Evolutionary conservation across 2,797 vertebrate genomes (phyloP), one percentile per base, ranked within the genome.

Genomic region (Monodelphis domestica): DNA sequence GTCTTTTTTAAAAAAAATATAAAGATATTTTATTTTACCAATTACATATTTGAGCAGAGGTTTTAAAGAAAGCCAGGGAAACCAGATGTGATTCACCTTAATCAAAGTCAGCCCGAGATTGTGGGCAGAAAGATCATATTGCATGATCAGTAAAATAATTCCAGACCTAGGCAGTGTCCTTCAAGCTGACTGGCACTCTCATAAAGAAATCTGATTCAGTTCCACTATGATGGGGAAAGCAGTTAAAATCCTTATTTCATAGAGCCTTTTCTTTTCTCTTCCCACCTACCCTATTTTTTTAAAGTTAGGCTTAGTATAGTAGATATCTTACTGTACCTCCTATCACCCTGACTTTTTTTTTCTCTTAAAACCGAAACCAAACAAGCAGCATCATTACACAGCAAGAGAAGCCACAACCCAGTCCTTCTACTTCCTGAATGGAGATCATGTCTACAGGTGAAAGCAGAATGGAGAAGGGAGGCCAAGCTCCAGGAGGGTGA

Each of bases 341-440:
- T 38, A 26, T 24, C 29, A 55, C 56, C 28, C 29, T 93, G 70
- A 45, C 63, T 84, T 26, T 50, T 45, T 84, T 84, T 3, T 50
- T 33, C 59, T 87, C 87, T 88, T 94, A 56, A 90, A 92, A 92
- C n/a, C n/a, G n/a, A 70, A 38, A 45, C 7, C 6, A 78, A 78
- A 78, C 38, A 24, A 89, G 53, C 57, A 90, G 38, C 28, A 63
- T 4, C 55, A 6, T 54, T 3, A 78, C 30, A 3, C 0, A 29
- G 54, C 50, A 92, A 28, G 57, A 30, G 54, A 63, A 92, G 84
- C 3, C 87, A 52, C 17, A 29, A 7, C 70, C 28, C 10, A 55
- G 54, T 38, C 50, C 92, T 63, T 89, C 26, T 88, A 90, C 52
- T 11, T 92, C 84, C 30, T 89, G 78, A 88, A 51, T 45, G 50